phyloP scores from a whole-genome alignment of 2,797 vertebrate species.

The Hipposideros larvatus region DNA sequence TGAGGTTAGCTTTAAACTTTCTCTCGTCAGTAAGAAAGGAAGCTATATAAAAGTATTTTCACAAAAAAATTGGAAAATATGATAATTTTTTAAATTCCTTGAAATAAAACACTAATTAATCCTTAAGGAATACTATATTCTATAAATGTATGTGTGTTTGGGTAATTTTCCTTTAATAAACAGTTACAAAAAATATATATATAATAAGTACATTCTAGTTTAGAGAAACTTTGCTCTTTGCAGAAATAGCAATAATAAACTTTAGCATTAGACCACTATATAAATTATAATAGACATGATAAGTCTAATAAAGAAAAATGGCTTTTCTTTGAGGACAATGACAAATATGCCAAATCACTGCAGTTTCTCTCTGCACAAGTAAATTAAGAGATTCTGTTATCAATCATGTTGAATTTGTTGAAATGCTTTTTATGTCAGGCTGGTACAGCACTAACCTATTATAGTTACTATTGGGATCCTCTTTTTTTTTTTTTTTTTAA shows the following conservation, averaged over 20 bases:
- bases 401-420: slow-evolving; percentile 55
- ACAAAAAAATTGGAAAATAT: background rate
- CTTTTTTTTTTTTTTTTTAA: background rate
- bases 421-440: slow-evolving; percentile 58
- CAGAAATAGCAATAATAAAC: slow-evolving; percentile 24
- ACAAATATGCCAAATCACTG: background rate
- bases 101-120: slow-evolving; percentile 49
- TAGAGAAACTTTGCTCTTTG: slow-evolving; percentile 6
- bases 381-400: slow-evolving; percentile 50
- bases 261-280: slow-evolving; percentile 13
- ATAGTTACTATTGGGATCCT: background rate
- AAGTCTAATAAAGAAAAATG: background rate
- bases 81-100: background rate
- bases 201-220: slow-evolving; percentile 2
- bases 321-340: slow-evolving; percentile 63
- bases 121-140: background rate
- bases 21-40: slow-evolving; percentile 21
- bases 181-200: background rate
- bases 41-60: slow-evolving; percentile 43
- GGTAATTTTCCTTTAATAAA: slow-evolving; percentile 37
- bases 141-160: background rate
- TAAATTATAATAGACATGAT: slow-evolving; percentile 31
- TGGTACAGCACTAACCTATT: slow-evolving; percentile 3
- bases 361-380: slow-evolving; percentile 42
- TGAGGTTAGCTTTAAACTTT: slow-evolving; percentile 36